Conservation (phyloP, 2,797 vertebrate genomes). For the Loriculus beryllinus region DNA sequence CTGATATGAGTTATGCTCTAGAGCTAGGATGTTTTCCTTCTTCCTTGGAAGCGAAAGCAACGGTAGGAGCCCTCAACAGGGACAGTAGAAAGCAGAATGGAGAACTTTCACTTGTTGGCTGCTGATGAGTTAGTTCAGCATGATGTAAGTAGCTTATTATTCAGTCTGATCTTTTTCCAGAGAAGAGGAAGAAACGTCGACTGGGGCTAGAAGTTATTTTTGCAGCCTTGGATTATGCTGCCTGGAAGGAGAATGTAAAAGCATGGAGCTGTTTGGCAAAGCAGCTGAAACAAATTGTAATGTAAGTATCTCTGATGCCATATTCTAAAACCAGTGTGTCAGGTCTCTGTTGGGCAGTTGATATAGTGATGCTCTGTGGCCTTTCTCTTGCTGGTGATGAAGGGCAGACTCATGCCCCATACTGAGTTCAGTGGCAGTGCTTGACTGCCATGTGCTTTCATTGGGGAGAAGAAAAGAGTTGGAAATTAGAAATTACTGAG, state of each 20-base stretch:
- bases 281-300: slow-evolving; percentile 70
- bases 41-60: neutral
- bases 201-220: slow-evolving; percentile 82
- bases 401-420: neutral
- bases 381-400: neutral
- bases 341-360: neutral
- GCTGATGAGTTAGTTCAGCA: neutral
- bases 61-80: neutral
- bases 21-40: neutral
- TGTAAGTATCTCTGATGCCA: slow-evolving; percentile 69
- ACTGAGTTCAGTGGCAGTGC: neutral
- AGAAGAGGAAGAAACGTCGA: slow-evolving; percentile 51
- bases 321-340: neutral
- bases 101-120: neutral
- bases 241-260: slow-evolving; percentile 81
- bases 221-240: slow-evolving; percentile 84
- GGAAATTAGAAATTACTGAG: neutral
- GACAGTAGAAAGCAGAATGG: neutral
- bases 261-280: slow-evolving; percentile 82
- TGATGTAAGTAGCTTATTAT: neutral
- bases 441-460: neutral
- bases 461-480: neutral
- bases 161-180: slow-evolving; percentile 67
- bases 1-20: neutral
- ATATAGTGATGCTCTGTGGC: neutral